phyloP scores from a whole-genome alignment of 2,113 vertebrate species.

The Peromyscus polionotus region DNA sequence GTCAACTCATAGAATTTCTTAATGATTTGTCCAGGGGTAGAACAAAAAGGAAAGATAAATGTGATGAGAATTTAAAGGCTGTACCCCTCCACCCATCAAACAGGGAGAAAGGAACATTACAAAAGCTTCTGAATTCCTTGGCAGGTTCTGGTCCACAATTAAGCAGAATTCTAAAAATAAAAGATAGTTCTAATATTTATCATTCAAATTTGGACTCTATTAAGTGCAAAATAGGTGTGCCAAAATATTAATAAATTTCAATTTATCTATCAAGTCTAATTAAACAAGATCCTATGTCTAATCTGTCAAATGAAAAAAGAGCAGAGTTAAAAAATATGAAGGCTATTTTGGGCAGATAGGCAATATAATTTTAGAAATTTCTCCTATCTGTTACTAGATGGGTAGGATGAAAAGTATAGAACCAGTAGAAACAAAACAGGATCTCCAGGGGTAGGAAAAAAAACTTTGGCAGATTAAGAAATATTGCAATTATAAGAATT shows the following conservation, averaged over 20 bases:
- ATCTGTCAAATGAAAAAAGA: background rate
- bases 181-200: background rate
- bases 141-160: background rate
- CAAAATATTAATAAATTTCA: background rate
- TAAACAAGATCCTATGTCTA: too few relatives aligned
- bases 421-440: background rate
- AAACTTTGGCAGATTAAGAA: background rate
- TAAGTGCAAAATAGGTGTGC: background rate
- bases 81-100: background rate
- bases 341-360: background rate
- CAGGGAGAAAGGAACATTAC: background rate
- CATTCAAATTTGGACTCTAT: background rate
- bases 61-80: background rate
- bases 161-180: background rate
- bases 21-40: background rate
- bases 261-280: background rate
- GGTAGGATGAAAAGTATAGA: background rate
- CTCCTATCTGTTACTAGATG: background rate
- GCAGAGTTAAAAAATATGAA: background rate
- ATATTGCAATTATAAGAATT: background rate
- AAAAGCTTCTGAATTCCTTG: background rate
- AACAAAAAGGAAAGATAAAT: background rate
- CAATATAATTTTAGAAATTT: background rate
- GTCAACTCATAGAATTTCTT: background rate
- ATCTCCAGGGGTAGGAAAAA: too few relatives aligned